Evolutionary conservation across 2,797 vertebrate genomes (phyloP), one percentile per base, ranked within the genome.

Genomic region (Poecilia picta): DNA sequence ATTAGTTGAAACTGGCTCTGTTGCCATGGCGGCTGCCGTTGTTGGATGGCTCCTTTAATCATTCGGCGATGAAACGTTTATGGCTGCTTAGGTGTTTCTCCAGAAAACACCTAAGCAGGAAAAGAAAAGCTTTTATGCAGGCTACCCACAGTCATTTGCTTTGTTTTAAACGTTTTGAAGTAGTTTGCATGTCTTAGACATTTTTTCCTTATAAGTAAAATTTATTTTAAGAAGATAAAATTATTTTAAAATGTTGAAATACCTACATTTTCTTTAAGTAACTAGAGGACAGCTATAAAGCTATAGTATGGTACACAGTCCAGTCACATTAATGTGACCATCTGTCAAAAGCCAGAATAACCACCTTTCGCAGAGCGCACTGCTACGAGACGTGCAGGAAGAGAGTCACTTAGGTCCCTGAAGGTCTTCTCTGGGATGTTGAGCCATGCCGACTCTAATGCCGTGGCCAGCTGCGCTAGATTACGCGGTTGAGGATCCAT

Each of bases 21-120:
- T 96, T 96, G 92, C 95, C 91, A 96, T 95, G 95, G 93, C 81
- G n/a, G 79, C 86, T 82, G 76, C 74, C 85, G 39, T 81, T 45
- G 53, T 59, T 85, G 82, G 89, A 92, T 90, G 89, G 83, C 76
- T 91, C 86, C 73, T 81, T 64, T 87, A 90, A 93, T 92, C 81
- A 87, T 88, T 90, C 66, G 90, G 45, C 85, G 71, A 91, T 87
- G 74, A 81, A 76, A 72, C 75, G 84, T 89, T 86, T 72, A 83
- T 80, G 81, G 72, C 81, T 70, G 85, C 25, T 81, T 57, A 45
- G 76, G 77, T 82, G 39, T 79, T 39, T 39, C 33, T 39, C 4
- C 57, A 45, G 72, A 57, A 64, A 62, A 72, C 45, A 77, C 75
- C 16, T 64, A 8, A 64, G 11, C 39, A 33, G 74, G 74, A 39